A percentile compares a stretch with the other conserved stretches of the same genome.
Conservation (phyloP, 1,140 invertebrate species). For the Bombus confusus region DNA sequence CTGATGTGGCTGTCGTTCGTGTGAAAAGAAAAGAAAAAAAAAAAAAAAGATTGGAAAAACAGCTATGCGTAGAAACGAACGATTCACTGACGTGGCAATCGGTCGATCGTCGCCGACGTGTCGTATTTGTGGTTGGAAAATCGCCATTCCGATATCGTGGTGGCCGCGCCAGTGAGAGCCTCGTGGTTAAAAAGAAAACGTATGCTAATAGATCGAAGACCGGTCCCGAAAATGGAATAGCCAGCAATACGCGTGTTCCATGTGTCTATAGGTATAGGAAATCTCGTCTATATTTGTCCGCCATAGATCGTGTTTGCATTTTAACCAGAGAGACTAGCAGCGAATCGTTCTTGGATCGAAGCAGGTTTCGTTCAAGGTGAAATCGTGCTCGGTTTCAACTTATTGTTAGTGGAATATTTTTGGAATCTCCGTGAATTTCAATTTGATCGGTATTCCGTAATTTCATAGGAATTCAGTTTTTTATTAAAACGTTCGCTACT, state of each 20-base stretch:
- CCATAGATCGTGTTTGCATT: conserved; percentile 23
- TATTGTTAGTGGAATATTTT: background rate
- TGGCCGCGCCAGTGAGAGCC: conserved; percentile 3
- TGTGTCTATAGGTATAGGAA: background rate
- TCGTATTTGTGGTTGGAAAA: background rate
- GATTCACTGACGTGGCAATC: background rate
- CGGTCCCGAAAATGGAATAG: background rate
- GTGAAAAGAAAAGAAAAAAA: background rate
- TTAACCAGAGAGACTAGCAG: background rate
- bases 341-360: background rate
- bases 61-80: background rate
- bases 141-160: background rate
- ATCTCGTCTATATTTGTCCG: background rate
- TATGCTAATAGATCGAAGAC: conserved; percentile 50
- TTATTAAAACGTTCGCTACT: no score
- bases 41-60: background rate
- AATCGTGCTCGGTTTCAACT: background rate
- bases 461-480: no score
- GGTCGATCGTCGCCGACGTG: conserved; percentile 4
- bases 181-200: conserved; percentile 28
- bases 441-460: background rate
- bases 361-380: background rate
- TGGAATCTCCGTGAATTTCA: background rate
- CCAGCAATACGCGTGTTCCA: no score
- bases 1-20: background rate